These are phyloP conservation scores for Oenanthe melanoleuca DNA, from an alignment of 2,113 vertebrate genomes.

Conservation along the genomic window DNA sequence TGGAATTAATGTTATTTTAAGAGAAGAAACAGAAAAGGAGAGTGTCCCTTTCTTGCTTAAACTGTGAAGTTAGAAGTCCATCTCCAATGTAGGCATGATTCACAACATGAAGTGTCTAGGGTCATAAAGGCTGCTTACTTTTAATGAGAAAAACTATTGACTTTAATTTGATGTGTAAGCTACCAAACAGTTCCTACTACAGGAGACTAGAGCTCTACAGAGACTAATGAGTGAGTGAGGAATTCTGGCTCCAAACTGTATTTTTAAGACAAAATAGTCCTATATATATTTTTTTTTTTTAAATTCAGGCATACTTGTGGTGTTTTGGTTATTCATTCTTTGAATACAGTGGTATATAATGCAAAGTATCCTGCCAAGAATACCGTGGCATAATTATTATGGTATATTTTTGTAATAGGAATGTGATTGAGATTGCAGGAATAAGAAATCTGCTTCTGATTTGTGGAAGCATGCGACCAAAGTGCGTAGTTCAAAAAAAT, in stretches of 20 bases:
- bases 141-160: neutral
- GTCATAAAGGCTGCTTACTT: neutral
- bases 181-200: neutral
- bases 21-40: neutral
- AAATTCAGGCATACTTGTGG: neutral
- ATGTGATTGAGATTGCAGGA: conserved; percentile 27
- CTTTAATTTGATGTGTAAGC: neutral
- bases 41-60: neutral
- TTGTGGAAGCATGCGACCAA: conserved; percentile 23
- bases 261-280: conserved; percentile 9
- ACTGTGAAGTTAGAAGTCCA: neutral
- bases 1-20: neutral
- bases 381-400: conserved; percentile 23
- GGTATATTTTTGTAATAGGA: conserved; percentile 64
- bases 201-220: neutral
- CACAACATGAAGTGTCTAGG: neutral
- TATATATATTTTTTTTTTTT: neutral
- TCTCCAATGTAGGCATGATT: neutral
- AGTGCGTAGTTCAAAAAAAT: conserved; percentile 35
- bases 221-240: neutral
- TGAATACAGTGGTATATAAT: conserved; percentile 49
- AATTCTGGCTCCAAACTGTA: neutral
- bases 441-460: conserved; percentile 62
- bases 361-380: conserved; percentile 57
- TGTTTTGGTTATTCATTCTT: conserved; percentile 55